phyloP scores from a whole-genome alignment of 2,888 invertebrate genomes.

The Colostygia pectinataria region DNA sequence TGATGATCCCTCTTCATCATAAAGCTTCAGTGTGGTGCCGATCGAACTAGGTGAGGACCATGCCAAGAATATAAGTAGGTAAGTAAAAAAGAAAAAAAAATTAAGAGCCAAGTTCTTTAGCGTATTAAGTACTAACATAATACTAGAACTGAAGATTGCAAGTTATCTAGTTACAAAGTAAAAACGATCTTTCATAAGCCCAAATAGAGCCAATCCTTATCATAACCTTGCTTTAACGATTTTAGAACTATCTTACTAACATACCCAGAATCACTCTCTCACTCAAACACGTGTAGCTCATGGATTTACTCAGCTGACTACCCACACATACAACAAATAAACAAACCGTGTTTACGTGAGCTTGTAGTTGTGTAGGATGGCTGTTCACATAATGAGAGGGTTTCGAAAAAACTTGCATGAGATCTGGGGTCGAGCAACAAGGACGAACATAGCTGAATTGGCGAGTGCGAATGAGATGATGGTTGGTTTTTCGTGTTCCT shows the following conservation, averaged over 20 bases:
- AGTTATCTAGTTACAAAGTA: too few relatives aligned
- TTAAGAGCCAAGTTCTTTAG: too few relatives aligned
- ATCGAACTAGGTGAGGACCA: too few relatives aligned
- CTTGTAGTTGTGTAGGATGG: constrained; percentile 55
- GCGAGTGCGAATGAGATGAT: constrained; percentile 44
- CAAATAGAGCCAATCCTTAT: constrained; percentile 16
- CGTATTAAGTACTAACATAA: too few relatives aligned
- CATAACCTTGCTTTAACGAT: constrained; percentile 22
- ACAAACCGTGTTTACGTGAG: constrained; percentile 51
- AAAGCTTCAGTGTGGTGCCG: too few relatives aligned
- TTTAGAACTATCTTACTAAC: constrained; percentile 27
- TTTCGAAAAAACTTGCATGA: constrained; percentile 71
- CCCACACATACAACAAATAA: constrained; percentile 62
- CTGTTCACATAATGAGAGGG: constrained; percentile 72
- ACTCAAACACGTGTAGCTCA: constrained; percentile 50
- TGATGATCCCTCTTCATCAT: too few relatives aligned
- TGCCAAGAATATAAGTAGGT: too few relatives aligned
- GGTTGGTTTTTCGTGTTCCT: constrained; percentile 62
- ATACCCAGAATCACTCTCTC: constrained; percentile 34
- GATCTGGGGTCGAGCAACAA: constrained; percentile 57
- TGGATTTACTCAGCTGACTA: constrained; percentile 69
- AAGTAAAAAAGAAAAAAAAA: too few relatives aligned
- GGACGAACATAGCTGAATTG: constrained; percentile 38
- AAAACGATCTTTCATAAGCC: too few relatives aligned
- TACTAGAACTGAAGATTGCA: too few relatives aligned